Evolutionary conservation across 2,888 invertebrate species (phyloP), one percentile per base, ranked within the genome.

Genomic region (Melieria omissa): DNA sequence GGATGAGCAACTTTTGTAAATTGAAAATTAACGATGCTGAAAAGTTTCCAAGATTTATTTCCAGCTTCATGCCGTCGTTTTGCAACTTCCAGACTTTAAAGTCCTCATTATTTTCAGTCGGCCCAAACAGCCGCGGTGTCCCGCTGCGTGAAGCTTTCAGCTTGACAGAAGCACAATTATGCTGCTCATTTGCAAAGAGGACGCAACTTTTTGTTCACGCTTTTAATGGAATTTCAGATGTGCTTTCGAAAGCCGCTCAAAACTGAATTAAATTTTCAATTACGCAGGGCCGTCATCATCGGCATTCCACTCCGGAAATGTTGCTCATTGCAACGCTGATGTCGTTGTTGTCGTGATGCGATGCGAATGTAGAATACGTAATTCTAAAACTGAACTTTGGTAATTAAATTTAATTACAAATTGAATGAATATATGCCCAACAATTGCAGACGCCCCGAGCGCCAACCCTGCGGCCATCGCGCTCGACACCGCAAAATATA

Each of bases 11-110:
- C 74, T 80, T 80, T 80, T 77, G 76, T 77, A 80, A 80, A 80
- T 80, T 80, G 80, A 80, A 80, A 80, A 80, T 80, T 80, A 80
- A 80, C 80, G 80, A 80, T 80, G 80, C 80, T 80, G 80, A 80
- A 80, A 80, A 80, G 76, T 80, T 73, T 79, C 29, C 55, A 65
- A 55, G 52, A 65, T 77, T 67, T 67, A 54, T 63, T 67, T 62
- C 65, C 74, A 66, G 41, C 44, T 68, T 29, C 29, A 63, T 49
- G 12, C 9, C 52, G 4, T 52, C 52, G 52, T 8, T 8, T 52
- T 74, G 77, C 74, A 73, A 78, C 75, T 76, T 74, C 71, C 71
- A 74, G 76, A 78, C 75, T 78, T 78, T 73, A 75, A 76, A 67
- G 29, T 42, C 66, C 14, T 12, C 64, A 12, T 7, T 29, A 29